A percentile compares a stretch with the other conserved stretches of the same genome.
Conservation (phyloP, 2,888 invertebrate species). For the Volucella zonaria region DNA sequence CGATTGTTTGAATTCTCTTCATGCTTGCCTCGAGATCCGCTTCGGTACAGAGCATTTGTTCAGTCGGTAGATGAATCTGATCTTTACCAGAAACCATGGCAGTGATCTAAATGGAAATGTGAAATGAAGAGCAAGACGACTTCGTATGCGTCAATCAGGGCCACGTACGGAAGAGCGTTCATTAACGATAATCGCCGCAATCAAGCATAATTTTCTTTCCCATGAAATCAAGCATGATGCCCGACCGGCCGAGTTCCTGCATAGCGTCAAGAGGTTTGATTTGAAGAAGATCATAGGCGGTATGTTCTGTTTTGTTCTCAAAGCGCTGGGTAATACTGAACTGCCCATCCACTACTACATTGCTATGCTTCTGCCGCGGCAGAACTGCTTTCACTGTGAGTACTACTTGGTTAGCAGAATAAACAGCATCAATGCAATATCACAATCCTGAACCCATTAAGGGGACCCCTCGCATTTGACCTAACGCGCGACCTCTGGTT, state of each 20-base stretch:
- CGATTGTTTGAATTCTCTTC: conserved; percentile 99
- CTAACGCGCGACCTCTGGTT: too few relatives aligned
- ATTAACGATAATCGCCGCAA: conserved; percentile 98
- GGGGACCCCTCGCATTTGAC: too few relatives aligned
- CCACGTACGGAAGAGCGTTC: conserved; percentile 98
- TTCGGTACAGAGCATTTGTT: conserved; percentile 98
- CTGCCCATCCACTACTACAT: too few relatives aligned
- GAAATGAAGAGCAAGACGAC: conserved; percentile 97
- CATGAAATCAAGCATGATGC: conserved; percentile 98
- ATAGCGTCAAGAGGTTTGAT: conserved; percentile 98
- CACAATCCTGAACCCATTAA: too few relatives aligned
- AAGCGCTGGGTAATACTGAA: too few relatives aligned
- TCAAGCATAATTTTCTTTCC: conserved; percentile 99
- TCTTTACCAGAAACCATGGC: conserved; percentile 98
- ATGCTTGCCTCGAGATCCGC: conserved; percentile 98
- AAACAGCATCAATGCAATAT: too few relatives aligned
- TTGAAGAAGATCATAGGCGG: conserved; percentile 88
- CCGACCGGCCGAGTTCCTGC: conserved; percentile 98
- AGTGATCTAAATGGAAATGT: conserved; percentile 99
- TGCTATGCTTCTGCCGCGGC: too few relatives aligned
- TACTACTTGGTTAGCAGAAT: too few relatives aligned
- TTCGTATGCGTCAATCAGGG: conserved; percentile 98
- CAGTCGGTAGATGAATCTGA: conserved; percentile 98
- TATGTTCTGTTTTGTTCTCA: background rate
- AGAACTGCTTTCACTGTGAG: too few relatives aligned